phyloP scores from a whole-genome alignment of 53 echinoderm and acorn worm species.

The Arbacia lixula region DNA sequence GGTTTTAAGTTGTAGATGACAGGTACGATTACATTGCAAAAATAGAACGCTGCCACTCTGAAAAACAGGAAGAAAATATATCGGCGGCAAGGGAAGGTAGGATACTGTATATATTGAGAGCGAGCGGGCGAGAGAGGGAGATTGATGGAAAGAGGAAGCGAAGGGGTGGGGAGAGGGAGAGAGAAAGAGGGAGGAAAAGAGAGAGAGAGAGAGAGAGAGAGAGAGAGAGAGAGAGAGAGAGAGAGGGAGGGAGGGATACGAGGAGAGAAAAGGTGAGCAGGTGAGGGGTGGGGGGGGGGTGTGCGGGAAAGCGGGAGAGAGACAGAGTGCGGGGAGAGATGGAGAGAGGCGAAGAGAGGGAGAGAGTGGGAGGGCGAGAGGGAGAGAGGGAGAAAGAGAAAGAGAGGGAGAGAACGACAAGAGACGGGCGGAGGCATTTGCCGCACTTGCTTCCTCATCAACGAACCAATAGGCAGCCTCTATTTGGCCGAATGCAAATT shows the following conservation, averaged over 20 bases:
- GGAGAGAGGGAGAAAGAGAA: background rate
- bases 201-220: background rate
- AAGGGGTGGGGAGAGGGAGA: background rate
- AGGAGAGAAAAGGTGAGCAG: background rate
- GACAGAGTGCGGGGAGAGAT: background rate
- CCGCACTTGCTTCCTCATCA: too few relatives aligned
- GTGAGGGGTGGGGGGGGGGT: background rate
- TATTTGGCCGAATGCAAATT: too few relatives aligned
- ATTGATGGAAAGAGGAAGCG: background rate
- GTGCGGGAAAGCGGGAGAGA: background rate
- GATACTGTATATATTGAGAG: background rate
- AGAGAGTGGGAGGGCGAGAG: too few relatives aligned
- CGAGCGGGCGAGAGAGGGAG: background rate
- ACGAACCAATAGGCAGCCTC: too few relatives aligned
- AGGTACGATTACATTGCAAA: too few relatives aligned
- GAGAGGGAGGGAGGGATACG: background rate
- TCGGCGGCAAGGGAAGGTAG: too few relatives aligned
- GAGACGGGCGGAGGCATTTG: background rate
- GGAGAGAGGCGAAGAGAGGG: background rate
- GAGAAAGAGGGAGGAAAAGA: background rate
- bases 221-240: background rate
- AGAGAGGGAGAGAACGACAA: background rate
- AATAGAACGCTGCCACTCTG: too few relatives aligned
- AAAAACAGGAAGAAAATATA: too few relatives aligned
- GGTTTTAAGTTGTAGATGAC: too few relatives aligned